phyloP scores from a whole-genome alignment of 2,888 invertebrate species.

The Ectemnius cavifrons region DNA sequence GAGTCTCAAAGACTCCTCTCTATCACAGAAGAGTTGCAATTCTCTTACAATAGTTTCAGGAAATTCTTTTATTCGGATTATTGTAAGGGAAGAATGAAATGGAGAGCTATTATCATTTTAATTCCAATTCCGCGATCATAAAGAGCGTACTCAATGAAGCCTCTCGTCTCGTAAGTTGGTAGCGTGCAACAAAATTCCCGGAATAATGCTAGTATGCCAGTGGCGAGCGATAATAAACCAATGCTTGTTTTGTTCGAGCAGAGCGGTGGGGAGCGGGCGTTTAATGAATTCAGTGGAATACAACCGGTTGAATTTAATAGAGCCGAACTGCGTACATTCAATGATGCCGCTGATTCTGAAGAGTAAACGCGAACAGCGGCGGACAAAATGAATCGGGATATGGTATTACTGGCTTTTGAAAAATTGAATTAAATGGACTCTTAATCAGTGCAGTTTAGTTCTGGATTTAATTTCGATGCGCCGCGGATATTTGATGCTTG shows the following conservation, averaged over 20 bases:
- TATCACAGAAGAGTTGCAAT: no score
- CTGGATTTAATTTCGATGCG: no score
- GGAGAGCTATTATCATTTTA: no score
- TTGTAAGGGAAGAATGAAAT: no score
- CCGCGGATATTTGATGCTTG: no score
- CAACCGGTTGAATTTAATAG: conserved; percentile 6
- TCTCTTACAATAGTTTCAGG: no score
- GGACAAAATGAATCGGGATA: no score
- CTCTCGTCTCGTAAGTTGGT: neutral
- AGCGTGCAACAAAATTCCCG: neutral
- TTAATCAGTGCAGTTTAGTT: neutral
- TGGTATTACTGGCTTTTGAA: neutral
- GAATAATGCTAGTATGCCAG: neutral
- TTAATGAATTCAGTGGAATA: conserved; percentile 6
- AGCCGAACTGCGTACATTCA: neutral
- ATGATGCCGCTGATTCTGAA: neutral
- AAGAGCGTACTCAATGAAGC: no score
- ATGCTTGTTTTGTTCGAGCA: neutral
- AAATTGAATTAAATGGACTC: neutral
- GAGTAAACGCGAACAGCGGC: no score
- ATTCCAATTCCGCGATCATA: no score
- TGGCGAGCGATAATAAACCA: conserved; percentile 2
- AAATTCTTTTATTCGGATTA: no score
- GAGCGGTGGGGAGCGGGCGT: neutral
- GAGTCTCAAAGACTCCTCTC: no score